phyloP scores from a whole-genome alignment of 2,797 vertebrate genomes.

The Hybognathus amarus region DNA sequence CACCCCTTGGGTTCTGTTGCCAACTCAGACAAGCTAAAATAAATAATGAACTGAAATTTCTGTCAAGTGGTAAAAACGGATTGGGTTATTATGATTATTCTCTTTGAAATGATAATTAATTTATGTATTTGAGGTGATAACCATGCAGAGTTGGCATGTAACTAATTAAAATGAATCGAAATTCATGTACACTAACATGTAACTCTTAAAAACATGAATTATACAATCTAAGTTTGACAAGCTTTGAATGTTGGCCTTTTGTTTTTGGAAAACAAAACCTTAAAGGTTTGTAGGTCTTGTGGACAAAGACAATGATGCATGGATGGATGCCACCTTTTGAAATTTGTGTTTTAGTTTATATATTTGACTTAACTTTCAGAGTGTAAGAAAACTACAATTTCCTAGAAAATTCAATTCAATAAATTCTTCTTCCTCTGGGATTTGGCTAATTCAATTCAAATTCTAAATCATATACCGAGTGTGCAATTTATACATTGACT shows the following conservation, averaged over 20 bases:
- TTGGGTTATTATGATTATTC: background rate
- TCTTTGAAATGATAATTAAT: background rate
- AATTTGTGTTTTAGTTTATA: background rate
- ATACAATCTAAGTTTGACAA: background rate
- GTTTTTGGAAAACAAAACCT: no score
- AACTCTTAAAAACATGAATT: no score
- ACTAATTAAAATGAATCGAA: background rate
- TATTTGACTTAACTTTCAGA: background rate
- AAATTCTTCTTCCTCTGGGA: background rate
- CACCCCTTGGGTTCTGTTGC: background rate
- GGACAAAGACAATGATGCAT: background rate
- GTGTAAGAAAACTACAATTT: background rate
- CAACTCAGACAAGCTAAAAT: background rate
- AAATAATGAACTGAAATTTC: background rate
- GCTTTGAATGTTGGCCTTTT: background rate
- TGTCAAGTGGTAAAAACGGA: background rate
- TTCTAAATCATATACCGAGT: background rate
- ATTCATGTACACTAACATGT: background rate
- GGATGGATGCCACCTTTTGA: background rate
- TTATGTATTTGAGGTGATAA: background rate
- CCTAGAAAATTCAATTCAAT: background rate
- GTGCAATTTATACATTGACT: no score
- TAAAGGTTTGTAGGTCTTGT: background rate
- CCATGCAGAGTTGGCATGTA: background rate
- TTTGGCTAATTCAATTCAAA: background rate